A percentile compares a stretch with the other conserved stretches of the same genome.
Conservation (phyloP, 2,113 vertebrate species). For the Calypte anna region DNA sequence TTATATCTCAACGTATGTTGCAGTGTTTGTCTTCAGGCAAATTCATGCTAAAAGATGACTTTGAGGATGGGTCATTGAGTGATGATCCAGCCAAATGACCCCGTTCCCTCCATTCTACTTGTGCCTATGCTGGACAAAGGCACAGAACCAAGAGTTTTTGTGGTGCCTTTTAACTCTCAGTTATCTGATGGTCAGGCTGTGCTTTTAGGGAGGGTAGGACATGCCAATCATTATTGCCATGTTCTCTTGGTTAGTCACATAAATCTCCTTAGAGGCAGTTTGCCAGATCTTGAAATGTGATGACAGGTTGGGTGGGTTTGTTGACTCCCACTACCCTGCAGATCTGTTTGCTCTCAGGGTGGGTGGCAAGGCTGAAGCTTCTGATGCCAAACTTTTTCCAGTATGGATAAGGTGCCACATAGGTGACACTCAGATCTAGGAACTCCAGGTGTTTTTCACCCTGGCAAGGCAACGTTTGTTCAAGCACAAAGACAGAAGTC, state of each 20-base stretch:
- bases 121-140: background rate
- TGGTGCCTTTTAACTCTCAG: background rate
- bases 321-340: background rate
- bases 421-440: background rate
- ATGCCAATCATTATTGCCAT: background rate
- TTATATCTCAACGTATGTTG: background rate
- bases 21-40: background rate
- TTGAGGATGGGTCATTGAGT: background rate
- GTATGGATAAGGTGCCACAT: background rate
- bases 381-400: fast-evolving
- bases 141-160: background rate
- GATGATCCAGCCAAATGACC: fast-evolving
- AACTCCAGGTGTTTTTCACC: background rate
- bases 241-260: background rate
- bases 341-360: background rate
- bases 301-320: background rate
- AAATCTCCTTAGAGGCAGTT: background rate
- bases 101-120: background rate
- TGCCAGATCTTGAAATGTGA: background rate
- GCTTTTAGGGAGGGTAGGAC: background rate
- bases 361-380: background rate
- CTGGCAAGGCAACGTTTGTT: background rate
- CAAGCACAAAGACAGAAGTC: background rate
- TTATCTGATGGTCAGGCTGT: background rate
- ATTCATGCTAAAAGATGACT: background rate